phyloP scores from a whole-genome alignment of 2,888 invertebrate species.

The Frankliniella intonsa region DNA sequence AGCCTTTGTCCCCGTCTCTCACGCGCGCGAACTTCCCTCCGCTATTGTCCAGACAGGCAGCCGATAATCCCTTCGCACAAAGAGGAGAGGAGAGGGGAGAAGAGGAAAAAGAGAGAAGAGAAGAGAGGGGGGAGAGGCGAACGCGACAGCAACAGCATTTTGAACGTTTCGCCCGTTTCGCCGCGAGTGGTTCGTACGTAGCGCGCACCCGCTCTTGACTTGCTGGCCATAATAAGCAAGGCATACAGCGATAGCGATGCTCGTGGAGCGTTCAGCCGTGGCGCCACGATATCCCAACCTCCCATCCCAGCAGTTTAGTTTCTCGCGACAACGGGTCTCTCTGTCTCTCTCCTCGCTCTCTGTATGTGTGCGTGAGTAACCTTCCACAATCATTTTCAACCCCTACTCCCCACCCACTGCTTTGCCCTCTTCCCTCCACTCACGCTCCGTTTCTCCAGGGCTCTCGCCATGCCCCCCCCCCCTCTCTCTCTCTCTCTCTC shows the following conservation, averaged over 20 bases:
- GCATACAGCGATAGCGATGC: neutral
- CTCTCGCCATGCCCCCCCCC: slow-evolving; percentile 39
- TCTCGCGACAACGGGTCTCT: slow-evolving; percentile 46
- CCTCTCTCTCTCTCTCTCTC: slow-evolving; percentile 39
- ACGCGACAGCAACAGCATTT: neutral
- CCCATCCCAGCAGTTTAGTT: slow-evolving; percentile 14
- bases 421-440: slow-evolving; percentile 30
- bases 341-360: slow-evolving; percentile 43
- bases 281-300: no score
- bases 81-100: no score
- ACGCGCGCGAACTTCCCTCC: no score
- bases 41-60: no score
- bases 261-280: no score
- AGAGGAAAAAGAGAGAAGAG: neutral
- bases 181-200: slow-evolving; percentile 21
- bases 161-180: slow-evolving; percentile 14
- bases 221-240: slow-evolving; percentile 15
- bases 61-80: no score
- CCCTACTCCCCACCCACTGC: slow-evolving; percentile 34
- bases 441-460: slow-evolving; percentile 34
- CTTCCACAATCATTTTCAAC: slow-evolving; percentile 36
- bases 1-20: no score
- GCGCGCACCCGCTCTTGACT: no score
- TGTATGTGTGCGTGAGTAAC: slow-evolving; percentile 37
- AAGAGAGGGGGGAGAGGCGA: neutral